Conservation (phyloP, 1,140 invertebrate species). For the Mactra quadrangularis region DNA sequence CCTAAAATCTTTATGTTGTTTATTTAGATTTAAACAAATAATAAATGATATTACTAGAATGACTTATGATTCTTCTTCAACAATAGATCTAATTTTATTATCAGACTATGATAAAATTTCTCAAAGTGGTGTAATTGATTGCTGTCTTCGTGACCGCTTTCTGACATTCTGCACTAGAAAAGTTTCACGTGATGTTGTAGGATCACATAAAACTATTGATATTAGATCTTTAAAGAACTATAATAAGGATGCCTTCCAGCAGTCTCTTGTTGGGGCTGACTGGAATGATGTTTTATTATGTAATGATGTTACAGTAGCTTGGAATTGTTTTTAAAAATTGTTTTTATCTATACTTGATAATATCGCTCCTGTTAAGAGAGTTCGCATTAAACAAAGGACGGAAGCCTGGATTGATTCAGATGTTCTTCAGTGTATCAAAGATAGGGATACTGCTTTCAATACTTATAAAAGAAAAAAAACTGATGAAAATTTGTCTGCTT, state of each 20-base stretch:
- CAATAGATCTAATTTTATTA: not conserved
- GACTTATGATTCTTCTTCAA: not conserved
- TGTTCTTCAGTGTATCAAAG: not conserved
- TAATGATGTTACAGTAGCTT: not conserved
- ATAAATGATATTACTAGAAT: not conserved
- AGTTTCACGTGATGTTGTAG: not conserved
- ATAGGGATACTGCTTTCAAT: not conserved
- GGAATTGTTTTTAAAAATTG: not conserved
- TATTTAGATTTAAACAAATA: too few species aligned
- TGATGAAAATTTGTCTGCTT: not conserved
- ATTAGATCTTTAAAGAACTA: not conserved
- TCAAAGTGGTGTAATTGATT: not conserved
- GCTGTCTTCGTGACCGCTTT: not conserved
- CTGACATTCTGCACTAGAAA: not conserved
- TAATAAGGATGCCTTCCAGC: not conserved
- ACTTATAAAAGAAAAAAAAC: not conserved
- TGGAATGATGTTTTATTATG: slow-evolving; percentile 4
- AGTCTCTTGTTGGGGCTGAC: not conserved
- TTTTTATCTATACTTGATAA: not conserved
- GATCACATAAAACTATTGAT: not conserved
- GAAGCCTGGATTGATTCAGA: not conserved
- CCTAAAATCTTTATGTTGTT: too few species aligned
- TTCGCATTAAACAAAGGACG: slow-evolving; percentile 10
- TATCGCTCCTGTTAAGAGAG: slow-evolving; percentile 4
- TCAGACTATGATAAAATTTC: slow-evolving; percentile 2